Evolutionary conservation across 2,888 invertebrate species (phyloP).

Genomic region (Latrodectus elegans): DNA sequence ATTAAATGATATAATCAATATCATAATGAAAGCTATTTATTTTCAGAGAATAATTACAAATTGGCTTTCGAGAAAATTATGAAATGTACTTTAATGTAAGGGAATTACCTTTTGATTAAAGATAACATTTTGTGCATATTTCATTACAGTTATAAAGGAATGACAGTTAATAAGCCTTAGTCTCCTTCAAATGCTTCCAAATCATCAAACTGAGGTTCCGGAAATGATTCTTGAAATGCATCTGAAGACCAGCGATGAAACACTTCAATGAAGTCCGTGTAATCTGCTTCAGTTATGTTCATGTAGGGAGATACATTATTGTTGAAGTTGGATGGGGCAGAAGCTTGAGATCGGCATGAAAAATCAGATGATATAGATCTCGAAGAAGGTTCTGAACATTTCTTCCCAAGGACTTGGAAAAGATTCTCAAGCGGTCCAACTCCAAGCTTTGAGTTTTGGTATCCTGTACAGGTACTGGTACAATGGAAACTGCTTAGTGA

Average conservation of each 20-base stretch:
- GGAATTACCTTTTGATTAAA: no score
- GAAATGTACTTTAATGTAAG: no score
- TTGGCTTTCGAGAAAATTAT: no score
- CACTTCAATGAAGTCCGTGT: conserved; percentile 23
- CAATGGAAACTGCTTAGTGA: conserved; percentile 14
- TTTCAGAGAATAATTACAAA: no score
- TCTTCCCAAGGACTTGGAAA: conserved; percentile 27
- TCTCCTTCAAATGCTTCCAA: not conserved
- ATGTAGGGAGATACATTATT: not conserved
- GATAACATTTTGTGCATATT: no score
- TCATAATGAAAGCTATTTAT: no score
- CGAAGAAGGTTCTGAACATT: not conserved
- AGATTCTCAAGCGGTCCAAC: conserved; percentile 35
- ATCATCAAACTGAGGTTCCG: not conserved
- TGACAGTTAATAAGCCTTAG: no score
- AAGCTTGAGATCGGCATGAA: not conserved
- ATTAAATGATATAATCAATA: no score
- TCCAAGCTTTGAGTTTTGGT: conserved; percentile 16
- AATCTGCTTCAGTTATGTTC: not conserved
- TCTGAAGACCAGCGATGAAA: conserved; percentile 24
- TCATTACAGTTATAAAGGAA: no score
- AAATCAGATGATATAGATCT: not conserved
- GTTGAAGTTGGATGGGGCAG: not conserved
- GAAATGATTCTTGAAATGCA: conserved; percentile 2
- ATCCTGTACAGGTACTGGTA: conserved; percentile 22